A percentile compares a stretch with the other conserved stretches of the same genome.
phyloP scores from a whole-genome alignment of 2,888 invertebrate genomes.

The Ceramica pisi region DNA sequence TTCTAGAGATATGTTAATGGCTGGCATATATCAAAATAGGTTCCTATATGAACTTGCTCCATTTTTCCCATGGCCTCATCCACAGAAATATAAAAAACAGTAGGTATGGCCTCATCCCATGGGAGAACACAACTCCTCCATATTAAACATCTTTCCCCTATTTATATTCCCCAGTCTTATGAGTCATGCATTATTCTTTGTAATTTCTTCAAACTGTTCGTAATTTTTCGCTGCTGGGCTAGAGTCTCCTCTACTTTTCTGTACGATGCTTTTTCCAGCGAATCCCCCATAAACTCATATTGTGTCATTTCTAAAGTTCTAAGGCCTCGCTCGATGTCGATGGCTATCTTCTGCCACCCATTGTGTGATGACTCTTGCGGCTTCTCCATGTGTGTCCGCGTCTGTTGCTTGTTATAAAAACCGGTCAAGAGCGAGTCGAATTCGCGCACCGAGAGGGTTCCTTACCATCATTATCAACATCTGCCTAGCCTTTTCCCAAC shows the following conservation, averaged over 20 bases:
- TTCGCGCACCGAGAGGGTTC: too few species aligned
- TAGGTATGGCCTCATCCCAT: too few species aligned
- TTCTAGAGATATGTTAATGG: background rate
- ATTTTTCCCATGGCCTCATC: too few species aligned
- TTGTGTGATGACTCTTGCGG: background rate
- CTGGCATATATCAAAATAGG: constrained; percentile 5
- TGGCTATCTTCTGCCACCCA: background rate
- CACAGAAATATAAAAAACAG: too few species aligned
- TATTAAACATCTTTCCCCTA: background rate
- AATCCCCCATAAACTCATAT: background rate
- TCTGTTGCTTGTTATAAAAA: background rate
- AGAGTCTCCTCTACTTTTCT: background rate
- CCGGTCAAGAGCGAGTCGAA: too few species aligned
- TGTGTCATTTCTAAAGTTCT: background rate
- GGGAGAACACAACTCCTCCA: too few species aligned
- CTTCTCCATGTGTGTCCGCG: background rate
- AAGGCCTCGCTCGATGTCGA: background rate
- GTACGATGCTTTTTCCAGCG: background rate
- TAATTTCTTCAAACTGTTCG: background rate
- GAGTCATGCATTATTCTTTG: background rate
- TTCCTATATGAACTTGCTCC: background rate
- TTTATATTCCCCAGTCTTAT: background rate
- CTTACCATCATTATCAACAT: too few species aligned
- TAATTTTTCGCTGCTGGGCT: too few species aligned
- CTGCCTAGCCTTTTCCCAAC: too few species aligned